Evolutionary conservation across 2,888 invertebrate genomes (phyloP), one percentile per base, ranked within the genome.

Genomic region (Ceratothoa steindachneri): DNA sequence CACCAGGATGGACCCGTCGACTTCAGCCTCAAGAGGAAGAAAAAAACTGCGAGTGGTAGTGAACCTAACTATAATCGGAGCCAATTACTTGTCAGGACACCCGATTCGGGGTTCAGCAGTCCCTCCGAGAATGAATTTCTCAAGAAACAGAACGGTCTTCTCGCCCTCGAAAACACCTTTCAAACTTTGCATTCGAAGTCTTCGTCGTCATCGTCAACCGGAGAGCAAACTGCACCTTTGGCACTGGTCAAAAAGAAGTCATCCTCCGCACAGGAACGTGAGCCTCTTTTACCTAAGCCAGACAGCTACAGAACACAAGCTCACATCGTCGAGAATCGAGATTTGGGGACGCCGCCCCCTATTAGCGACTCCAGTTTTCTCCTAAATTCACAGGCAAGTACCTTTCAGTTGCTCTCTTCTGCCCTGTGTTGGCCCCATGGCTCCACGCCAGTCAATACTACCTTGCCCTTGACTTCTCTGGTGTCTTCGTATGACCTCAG

Each of bases 91-190:
- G 78, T 78, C 31, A 71, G 75, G 30, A 78, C 75, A 5, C 78
- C 78, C n/a, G 78, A 78, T 30, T 78, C 78, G n/a, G 78, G 78
- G 12, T 78, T 78, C 65, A 78, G 75, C 52, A 78, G 78, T 67
- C 78, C 78, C 30, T 78, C 78, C 22, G 78, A 78, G 28, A 79
- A 76, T 30, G 74, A 74, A 22, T 71, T 76, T 55, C 71, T 69
- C 28, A 71, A 66, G 24, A 55, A 71, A 19, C 73, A 71, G 12
- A 66, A 68, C 1, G 30, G 64, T 28, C 67, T 67, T 7, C 28
- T 71, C 15, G 71, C 73, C 30, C 41, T 69, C 7, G 71, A 69
- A 60, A 24, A 71, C 29, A 73, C 71, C 31, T 30, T 72, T 30
- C 72, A 75, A n/a, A 70, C 30, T 29, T 30, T 70, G 12, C 19